Base-by-base conservation (phyloP, 2,888 invertebrate species). In the Tipula confusa region DNA sequence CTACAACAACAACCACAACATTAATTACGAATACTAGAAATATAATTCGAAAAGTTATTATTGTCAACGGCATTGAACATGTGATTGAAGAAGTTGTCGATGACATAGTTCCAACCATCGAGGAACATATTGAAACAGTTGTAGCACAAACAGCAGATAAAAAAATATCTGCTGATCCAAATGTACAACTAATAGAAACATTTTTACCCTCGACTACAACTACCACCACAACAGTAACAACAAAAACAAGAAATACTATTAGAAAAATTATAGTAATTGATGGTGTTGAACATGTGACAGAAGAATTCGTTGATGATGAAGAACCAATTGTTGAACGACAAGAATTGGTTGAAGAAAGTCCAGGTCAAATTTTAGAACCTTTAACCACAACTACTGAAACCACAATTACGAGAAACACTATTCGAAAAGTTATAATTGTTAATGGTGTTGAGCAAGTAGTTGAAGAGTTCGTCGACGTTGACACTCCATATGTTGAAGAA, bases 381-480 rank as follows among this genome's bases (percentile, higher is more conserved):
- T 1, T 13, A 38, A 64, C 64, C 24, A 64, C n/a, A 64, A 64
- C 64, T 1, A 24, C 64, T 24, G 95, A 95, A 0, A 92, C 95
- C 85, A 92, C 93, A 87, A 93, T 95, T 2, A 92, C 93, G 84
- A 95, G 94, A 82, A 93, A 94, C 85, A 94, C 96, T 18, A 94
- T 96, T 83, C 92, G 95, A 83, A 93, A 93, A 85, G 92, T 95
- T 1, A 93, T 94, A 0, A 93, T 96, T 4, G 92, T 96, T 84
- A 94, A 96, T 87, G 96, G 96, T 0, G 94, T 95, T 89, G 96
- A 96, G 89, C 94, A 94, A 84, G 92, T 95, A 0, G 94, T 94
- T 6, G 96, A 96, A 89, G 96, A 96, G 90, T 89, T 96, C 0
- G 91, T 96, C 79, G 96, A 96, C 87, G 96, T 24, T 1, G 24